These are phyloP conservation scores for Merodon equestris DNA, from an alignment of 2,888 invertebrate genomes.

Conservation along the genomic window DNA sequence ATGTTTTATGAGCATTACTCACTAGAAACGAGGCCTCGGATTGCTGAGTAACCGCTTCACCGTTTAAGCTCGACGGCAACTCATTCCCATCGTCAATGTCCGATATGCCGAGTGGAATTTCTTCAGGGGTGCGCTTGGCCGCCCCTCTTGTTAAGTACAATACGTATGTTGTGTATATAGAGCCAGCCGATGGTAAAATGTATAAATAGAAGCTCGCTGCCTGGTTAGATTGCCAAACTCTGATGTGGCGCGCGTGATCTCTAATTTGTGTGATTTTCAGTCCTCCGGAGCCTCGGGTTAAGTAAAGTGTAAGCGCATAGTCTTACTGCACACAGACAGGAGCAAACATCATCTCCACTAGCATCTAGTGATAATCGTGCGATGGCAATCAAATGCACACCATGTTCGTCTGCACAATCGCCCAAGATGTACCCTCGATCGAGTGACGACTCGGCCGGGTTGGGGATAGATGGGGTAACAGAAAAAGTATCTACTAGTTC, in stretches of 20 bases:
- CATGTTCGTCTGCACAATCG: slow-evolving; percentile 52
- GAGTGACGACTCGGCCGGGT: no score
- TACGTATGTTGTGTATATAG: no score
- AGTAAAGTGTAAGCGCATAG: slow-evolving; percentile 52
- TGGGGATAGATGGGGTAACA: slow-evolving; percentile 24
- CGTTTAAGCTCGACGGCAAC: no score
- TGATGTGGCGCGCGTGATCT: slow-evolving; percentile 65
- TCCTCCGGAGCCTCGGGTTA: slow-evolving; percentile 52
- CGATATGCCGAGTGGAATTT: slow-evolving; percentile 60
- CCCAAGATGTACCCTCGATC: neutral
- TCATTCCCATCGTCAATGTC: slow-evolving; percentile 62
- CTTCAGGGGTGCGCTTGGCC: slow-evolving; percentile 55
- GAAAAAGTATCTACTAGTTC: slow-evolving; percentile 31
- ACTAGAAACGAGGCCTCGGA: slow-evolving; percentile 34
- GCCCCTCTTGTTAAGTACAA: slow-evolving; percentile 49
- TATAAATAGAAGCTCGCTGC: slow-evolving; percentile 11
- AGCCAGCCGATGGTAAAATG: no score
- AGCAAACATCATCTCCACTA: slow-evolving; percentile 59
- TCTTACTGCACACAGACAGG: slow-evolving; percentile 50
- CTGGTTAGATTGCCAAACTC: slow-evolving; percentile 63
- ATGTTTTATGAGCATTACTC: slow-evolving; percentile 66
- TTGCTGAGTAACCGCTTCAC: slow-evolving; percentile 36
- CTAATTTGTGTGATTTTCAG: slow-evolving; percentile 67
- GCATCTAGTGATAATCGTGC: slow-evolving; percentile 67
- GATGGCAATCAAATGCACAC: slow-evolving; percentile 66